Conservation (phyloP, 2,113 vertebrate species). For the Cyphomyrus discorhynchus region DNA sequence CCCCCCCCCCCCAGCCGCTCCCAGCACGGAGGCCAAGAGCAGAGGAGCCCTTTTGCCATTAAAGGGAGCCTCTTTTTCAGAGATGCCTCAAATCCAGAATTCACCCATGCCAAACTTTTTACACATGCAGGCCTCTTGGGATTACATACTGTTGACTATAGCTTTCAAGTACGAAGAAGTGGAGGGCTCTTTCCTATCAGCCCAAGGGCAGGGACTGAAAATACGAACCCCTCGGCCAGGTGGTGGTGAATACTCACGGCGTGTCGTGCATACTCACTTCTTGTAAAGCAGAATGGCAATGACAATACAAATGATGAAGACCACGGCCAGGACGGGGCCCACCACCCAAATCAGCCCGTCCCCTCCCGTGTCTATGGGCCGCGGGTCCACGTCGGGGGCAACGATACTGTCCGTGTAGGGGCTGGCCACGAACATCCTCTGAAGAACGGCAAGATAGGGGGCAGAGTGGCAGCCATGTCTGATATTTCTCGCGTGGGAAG, state of each 20-base stretch:
- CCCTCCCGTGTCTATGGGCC: slow-evolving; percentile 74
- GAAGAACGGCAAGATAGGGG: slow-evolving; percentile 10
- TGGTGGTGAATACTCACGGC: neutral
- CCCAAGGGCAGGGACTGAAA: neutral
- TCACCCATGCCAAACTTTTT: neutral
- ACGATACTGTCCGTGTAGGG: slow-evolving; percentile 84
- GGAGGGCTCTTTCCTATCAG: neutral
- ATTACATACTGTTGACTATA: neutral
- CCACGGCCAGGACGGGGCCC: slow-evolving; percentile 88
- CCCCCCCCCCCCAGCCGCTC: slow-evolving; percentile 22
- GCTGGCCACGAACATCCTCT: slow-evolving; percentile 86
- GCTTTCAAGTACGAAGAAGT: neutral
- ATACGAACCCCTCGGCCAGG: neutral
- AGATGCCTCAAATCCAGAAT: neutral
- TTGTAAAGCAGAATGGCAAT: slow-evolving; percentile 97
- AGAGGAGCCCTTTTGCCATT: slow-evolving; percentile 43
- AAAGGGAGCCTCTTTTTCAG: neutral
- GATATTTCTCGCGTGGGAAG: neutral
- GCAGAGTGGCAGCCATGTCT: neutral
- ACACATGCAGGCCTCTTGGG: neutral
- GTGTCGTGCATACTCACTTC: slow-evolving; percentile 71
- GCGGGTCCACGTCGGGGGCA: slow-evolving; percentile 70
- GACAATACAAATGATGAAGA: slow-evolving; percentile 98
- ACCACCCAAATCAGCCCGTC: slow-evolving; percentile 99
- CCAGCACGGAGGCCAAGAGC: slow-evolving; percentile 45